Base-by-base conservation (phyloP, 1,140 invertebrate genomes). In the Manduca sexta region DNA sequence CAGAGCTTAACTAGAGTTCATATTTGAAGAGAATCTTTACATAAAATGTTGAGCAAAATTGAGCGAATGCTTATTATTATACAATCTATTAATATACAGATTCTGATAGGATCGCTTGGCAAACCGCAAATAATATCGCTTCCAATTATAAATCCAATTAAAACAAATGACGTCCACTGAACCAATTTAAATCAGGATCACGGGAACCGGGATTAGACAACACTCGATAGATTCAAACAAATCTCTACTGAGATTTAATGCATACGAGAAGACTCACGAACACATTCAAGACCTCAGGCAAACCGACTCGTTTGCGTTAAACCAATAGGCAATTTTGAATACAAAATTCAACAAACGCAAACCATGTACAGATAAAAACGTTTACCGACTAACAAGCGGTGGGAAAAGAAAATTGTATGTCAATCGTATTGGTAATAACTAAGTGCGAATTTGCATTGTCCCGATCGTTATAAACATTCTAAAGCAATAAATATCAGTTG, bases 231-330 rank as follows among this genome's bases (percentile, higher is more conserved):
- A 68, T 72, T 75, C 68, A 57, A 63, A 49, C 53, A 37, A 60
- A 38, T 60, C 60, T 69, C 67, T 64, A 65, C 56, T 55, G 64
- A 74, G 73, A 76, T 74, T 74, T 79, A 79, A 67, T 71, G 69
- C 64, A 64, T 44, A 43, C 49, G 49, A 30, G 46, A 56, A 54
- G 55, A 52, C 58, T 69, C 68, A 71, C 68, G 70, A 74, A 63
- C 48, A 30, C 43, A n/a, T n/a, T n/a, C n/a, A n/a, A n/a, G n/a
- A 49, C 45, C 29, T 30, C 46, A 45, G 55, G 56, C 58, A 41
- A 51, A 47, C 45, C 38, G 34, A 49, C 48, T 47, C 49, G 52
- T 63, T 63, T 52, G 43, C 41, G 54, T 62, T 64, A 49, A 42
- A 21, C 43, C 49, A 3, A 52, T 31, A 45, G 52, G 21, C 18